Percentiles rank a stretch among this genome's conserved stretches.
These are phyloP conservation scores for Hyles vespertilio DNA, from an alignment of 1,140 invertebrate species.

Conservation along the genomic window DNA sequence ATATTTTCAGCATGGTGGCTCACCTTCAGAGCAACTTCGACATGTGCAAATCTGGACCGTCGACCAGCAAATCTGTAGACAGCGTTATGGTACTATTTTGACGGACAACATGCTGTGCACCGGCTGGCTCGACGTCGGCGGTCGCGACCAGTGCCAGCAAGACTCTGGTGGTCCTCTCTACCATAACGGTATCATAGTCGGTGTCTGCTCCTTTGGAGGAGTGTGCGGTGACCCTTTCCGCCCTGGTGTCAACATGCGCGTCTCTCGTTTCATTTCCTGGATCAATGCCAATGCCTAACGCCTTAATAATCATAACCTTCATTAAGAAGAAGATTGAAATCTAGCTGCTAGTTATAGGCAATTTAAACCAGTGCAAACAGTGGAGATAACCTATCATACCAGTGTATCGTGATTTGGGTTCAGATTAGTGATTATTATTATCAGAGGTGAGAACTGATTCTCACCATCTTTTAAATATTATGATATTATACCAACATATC, in stretches of 20 bases:
- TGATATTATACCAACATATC: too few relatives aligned
- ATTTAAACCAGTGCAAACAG: too few relatives aligned
- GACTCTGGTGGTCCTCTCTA: constrained; percentile 80
- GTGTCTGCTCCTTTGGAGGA: constrained; percentile 76
- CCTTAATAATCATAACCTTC: too few relatives aligned
- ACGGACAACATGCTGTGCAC: constrained; percentile 31
- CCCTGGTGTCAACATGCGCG: constrained; percentile 74
- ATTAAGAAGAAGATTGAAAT: too few relatives aligned
- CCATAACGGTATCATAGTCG: constrained; percentile 67
- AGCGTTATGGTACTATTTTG: constrained; percentile 16
- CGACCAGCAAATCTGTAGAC: constrained; percentile 27
- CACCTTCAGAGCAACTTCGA: constrained; percentile 20
- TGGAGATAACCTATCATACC: too few relatives aligned
- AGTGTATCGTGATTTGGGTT: too few relatives aligned
- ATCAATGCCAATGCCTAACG: constrained; percentile 33
- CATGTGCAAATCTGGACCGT: constrained; percentile 31
- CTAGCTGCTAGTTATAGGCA: too few relatives aligned
- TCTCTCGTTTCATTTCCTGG: constrained; percentile 45
- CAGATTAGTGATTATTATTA: too few relatives aligned
- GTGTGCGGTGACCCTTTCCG: constrained; percentile 66
- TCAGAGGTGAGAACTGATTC: too few relatives aligned
- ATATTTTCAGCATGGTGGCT: too few relatives aligned
- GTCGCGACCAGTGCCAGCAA: constrained; percentile 57
- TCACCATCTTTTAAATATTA: too few relatives aligned
- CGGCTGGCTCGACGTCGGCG: constrained; percentile 33